Percentiles rank a stretch among this genome's conserved stretches.
Evolutionary conservation across 2,797 vertebrate genomes (phyloP).

Genomic region (Aeoliscus strigatus): DNA sequence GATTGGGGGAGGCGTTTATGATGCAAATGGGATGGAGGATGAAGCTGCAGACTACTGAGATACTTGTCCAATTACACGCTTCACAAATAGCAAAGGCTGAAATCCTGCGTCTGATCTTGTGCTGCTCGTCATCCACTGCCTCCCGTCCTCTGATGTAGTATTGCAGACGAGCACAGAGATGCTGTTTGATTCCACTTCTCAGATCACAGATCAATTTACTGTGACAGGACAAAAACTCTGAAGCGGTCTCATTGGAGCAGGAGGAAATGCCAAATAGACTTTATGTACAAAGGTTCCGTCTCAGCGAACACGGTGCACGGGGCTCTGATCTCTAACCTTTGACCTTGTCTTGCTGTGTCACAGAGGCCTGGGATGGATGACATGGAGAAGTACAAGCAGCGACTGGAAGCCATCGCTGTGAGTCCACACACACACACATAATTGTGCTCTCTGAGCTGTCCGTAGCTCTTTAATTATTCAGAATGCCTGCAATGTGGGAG

Average conservation of each 20-base stretch:
- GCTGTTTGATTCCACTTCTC: conserved; percentile 13
- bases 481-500: conserved; percentile 35
- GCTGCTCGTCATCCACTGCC: conserved; percentile 4
- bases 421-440: conserved; percentile 36
- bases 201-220: conserved; percentile 1
- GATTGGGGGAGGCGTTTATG: neutral
- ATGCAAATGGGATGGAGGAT: neutral
- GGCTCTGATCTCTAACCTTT: conserved; percentile 24
- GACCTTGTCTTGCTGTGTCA: conserved; percentile 27
- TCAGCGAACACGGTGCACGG: neutral
- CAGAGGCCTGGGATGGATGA: conserved; percentile 75
- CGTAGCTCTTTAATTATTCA: conserved; percentile 64
- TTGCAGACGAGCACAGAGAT: conserved; percentile 6
- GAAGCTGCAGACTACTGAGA: conserved; percentile 4
- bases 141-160: conserved; percentile 18
- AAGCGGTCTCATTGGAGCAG: neutral
- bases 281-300: neutral
- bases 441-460: conserved; percentile 25
- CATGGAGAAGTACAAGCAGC: conserved; percentile 74
- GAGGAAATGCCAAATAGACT: neutral
- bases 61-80: conserved; percentile 22
- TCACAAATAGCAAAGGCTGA: conserved; percentile 18
- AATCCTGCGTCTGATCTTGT: conserved; percentile 20
- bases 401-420: conserved; percentile 76
- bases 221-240: neutral